phyloP scores from a whole-genome alignment of 2,797 vertebrate species.

The Choloepus didactylus region DNA sequence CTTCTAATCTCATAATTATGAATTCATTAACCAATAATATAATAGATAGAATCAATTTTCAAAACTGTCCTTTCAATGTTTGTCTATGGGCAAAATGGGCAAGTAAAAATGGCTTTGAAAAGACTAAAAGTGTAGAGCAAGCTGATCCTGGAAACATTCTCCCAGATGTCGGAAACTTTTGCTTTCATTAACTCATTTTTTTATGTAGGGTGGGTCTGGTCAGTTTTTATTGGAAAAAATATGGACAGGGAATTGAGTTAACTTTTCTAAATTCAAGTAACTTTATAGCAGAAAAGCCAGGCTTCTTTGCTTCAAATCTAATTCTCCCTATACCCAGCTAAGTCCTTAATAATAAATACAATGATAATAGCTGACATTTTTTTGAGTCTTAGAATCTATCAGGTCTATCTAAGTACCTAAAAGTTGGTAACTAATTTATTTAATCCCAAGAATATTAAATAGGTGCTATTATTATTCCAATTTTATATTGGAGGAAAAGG shows the following conservation, averaged over 20 bases:
- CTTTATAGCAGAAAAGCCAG: not conserved
- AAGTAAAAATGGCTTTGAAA: constrained; percentile 42
- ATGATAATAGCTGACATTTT: not conserved
- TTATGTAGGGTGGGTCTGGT: not conserved
- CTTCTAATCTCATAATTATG: constrained; percentile 68
- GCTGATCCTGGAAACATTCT: not conserved
- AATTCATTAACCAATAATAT: constrained; percentile 65
- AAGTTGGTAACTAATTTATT: constrained; percentile 22
- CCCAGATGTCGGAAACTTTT: not conserved
- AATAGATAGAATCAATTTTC: constrained; percentile 43
- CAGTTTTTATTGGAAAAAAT: constrained; percentile 48
- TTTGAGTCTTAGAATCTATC: not conserved
- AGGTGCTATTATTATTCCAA: not conserved
- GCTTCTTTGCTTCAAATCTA: not conserved
- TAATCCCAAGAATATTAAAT: not conserved
- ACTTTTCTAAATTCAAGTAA: not conserved
- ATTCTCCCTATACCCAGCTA: not conserved
- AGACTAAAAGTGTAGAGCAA: not conserved
- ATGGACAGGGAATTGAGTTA: not conserved
- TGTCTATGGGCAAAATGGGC: not conserved
- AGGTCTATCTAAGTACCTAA: not conserved
- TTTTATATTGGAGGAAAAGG: not conserved
- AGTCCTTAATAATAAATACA: constrained; percentile 9
- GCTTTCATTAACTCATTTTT: not conserved
- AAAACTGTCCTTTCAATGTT: constrained; percentile 38